Evolutionary conservation across 2,113 vertebrate genomes (phyloP), one percentile per base, ranked within the genome.

Genomic region (Phycodurus eques): DNA sequence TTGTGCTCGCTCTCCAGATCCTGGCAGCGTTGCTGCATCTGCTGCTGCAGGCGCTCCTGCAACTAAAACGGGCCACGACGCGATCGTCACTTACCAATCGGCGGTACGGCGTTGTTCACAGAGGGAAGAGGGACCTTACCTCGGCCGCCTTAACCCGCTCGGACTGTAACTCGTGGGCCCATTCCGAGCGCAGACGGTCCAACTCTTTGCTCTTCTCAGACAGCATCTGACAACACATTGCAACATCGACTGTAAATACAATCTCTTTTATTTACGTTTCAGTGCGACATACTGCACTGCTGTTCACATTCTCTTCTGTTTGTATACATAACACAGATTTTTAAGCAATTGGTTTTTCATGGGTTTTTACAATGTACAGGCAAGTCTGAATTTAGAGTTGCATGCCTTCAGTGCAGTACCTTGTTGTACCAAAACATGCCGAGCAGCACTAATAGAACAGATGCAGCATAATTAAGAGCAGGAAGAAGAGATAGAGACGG

Each of bases 11-110:
- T 87, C 90, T 98, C 96, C 51, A 97, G 70, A 44, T 98, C 96
- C 60, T 93, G 94, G n/a, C 95, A 95, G 79, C 97, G 93, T 76
- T 95, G 94, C 27, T 97, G 95, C 0, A 88, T 90, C 88, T 97
- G 95, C 53, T 96, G 94, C 63, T 95, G 95, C 62, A 92, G 93
- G 10, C 92, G 93, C 72, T 87, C 87, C 73, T 96, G 95, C 4
- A 90, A 89, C 96, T 98, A 59, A 6, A 22, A 20, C 10, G 56
- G 1, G 60, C 33, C 33, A 14, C 17, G 11, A 17, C 51, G 3
- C 1, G 27, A 3, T 17, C 15, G 8, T 61, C 59, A 61, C 57
- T 60, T 4, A 7, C 12, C 12, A 12, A 15, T 47, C 46, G 53
- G 19, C 33, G 15, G 3, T 14, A 9, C 0, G 15, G 31, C 2